A percentile compares a stretch with the other conserved stretches of the same genome.
phyloP scores from a whole-genome alignment of 2,113 vertebrate species.

The Alligator mississippiensis region DNA sequence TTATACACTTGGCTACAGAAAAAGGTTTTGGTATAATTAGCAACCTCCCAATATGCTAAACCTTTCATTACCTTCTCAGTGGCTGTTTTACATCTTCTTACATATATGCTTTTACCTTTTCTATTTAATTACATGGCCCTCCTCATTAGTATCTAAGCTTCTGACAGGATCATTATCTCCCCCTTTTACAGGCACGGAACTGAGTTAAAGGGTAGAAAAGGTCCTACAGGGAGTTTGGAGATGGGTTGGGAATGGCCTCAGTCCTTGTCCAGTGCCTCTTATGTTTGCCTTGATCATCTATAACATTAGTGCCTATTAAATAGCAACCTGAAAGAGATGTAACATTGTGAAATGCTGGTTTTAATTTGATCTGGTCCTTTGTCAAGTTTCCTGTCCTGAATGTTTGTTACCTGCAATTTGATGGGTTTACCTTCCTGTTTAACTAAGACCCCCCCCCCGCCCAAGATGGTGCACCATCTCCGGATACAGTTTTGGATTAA shows the following conservation, averaged over 20 bases:
- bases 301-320: neutral
- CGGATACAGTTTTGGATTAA: neutral
- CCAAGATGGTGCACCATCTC: neutral
- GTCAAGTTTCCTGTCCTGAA: neutral
- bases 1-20: accelerated
- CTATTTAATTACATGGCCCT: neutral
- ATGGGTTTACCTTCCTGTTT: neutral
- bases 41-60: accelerated
- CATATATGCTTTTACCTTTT: neutral
- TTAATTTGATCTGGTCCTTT: neutral
- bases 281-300: neutral
- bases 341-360: neutral
- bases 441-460: neutral
- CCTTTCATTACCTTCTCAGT: neutral
- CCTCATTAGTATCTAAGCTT: neutral
- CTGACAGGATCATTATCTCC: neutral
- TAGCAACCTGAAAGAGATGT: neutral
- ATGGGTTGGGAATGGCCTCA: neutral
- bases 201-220: neutral
- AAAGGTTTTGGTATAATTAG: neutral
- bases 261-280: neutral
- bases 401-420: neutral
- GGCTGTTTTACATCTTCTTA: neutral
- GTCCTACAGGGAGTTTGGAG: accelerated
- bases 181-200: neutral